A percentile compares a stretch with the other conserved stretches of the same genome.
Evolutionary conservation across 2,113 vertebrate species (phyloP).

Genomic region (Zootoca vivipara): DNA sequence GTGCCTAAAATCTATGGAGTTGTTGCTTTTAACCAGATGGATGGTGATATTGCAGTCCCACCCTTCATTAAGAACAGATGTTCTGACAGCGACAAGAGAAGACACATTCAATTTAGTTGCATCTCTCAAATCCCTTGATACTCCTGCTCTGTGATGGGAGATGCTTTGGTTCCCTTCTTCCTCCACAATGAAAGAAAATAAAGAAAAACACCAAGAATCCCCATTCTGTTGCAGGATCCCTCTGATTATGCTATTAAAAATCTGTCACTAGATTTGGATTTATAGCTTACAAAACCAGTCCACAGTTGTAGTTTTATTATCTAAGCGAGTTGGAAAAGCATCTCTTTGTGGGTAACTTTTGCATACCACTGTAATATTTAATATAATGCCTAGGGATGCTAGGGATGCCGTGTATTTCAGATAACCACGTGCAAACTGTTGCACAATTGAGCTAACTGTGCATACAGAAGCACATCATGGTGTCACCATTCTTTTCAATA

Average conservation of each 20-base stretch:
- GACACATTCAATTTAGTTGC: background rate
- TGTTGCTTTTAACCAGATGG: background rate
- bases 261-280: background rate
- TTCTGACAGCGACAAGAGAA: background rate
- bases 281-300: constrained; percentile 1
- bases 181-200: background rate
- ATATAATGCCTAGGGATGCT: no score
- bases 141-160: background rate
- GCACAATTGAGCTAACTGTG: no score
- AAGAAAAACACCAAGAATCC: background rate
- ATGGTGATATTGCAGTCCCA: background rate
- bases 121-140: constrained; percentile 1
- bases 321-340: background rate
- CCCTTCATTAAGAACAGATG: background rate
- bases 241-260: constrained; percentile 3
- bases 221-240: background rate
- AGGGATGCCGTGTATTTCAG: no score
- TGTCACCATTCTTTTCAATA: background rate
- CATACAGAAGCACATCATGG: background rate
- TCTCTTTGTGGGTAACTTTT: background rate
- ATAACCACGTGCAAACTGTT: no score
- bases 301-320: background rate
- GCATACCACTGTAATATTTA: no score
- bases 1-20: background rate
- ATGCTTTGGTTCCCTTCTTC: background rate